A percentile compares a stretch with the other conserved stretches of the same genome.
Conservation (phyloP, 2,888 invertebrate species). For the Xylota segnis region DNA sequence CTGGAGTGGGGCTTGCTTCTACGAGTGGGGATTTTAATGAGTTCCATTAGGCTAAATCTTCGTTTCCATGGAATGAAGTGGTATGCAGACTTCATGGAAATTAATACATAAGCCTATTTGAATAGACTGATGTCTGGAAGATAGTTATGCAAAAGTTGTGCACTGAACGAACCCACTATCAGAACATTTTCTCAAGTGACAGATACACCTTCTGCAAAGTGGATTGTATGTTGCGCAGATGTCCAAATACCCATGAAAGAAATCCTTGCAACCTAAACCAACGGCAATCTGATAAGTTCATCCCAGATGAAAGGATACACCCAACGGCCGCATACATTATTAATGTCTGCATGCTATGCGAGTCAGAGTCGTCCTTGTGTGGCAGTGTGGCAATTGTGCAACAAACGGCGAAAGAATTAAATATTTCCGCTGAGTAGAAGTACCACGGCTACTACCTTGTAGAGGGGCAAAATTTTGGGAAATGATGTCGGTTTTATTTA, state of each 20-base stretch:
- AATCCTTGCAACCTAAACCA: background rate
- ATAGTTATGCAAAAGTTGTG: no score
- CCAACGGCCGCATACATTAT: slow-evolving; percentile 7
- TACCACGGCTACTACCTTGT: background rate
- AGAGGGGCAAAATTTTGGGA: background rate
- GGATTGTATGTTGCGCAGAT: background rate
- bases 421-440: slow-evolving; percentile 4
- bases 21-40: background rate
- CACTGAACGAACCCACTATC: no score
- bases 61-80: background rate
- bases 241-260: background rate
- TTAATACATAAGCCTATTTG: no score
- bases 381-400: background rate
- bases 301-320: slow-evolving; percentile 15
- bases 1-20: background rate
- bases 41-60: background rate
- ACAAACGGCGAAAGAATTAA: slow-evolving; percentile 15
- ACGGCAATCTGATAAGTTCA: slow-evolving; percentile 3
- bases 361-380: background rate
- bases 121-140: no score
- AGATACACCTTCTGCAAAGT: no score
- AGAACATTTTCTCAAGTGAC: no score
- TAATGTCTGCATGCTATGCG: slow-evolving; percentile 11
- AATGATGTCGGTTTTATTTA: slow-evolving; percentile 28
- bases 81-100: no score